Conservation (phyloP, 2,888 invertebrate species). For the Brachynemurus nebulosus region DNA sequence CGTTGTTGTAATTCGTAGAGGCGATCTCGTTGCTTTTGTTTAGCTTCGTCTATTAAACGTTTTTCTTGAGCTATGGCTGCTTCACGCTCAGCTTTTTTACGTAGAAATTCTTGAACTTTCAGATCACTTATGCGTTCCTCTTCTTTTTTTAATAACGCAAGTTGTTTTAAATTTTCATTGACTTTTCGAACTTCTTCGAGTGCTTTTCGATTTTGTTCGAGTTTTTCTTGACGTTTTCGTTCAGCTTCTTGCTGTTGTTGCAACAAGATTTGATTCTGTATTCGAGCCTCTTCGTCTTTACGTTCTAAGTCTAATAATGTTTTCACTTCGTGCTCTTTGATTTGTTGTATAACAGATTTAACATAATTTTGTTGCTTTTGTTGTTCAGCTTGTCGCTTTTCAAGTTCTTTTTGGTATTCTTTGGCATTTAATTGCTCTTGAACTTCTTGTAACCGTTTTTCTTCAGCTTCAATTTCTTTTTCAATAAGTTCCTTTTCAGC, state of each 20-base stretch:
- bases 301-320: constrained; percentile 45
- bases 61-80: constrained; percentile 38
- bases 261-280: constrained; percentile 45
- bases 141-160: constrained; percentile 46
- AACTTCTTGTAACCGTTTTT: constrained; percentile 45
- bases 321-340: constrained; percentile 37
- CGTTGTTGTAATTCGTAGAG: constrained; percentile 37
- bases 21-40: constrained; percentile 44
- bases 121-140: constrained; percentile 50
- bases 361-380: constrained; percentile 14
- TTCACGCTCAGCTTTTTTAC: constrained; percentile 45
- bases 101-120: constrained; percentile 49
- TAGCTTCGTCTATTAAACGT: constrained; percentile 38
- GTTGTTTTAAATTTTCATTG: constrained; percentile 45
- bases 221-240: constrained; percentile 40
- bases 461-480: constrained; percentile 41
- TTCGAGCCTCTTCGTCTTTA: constrained; percentile 51
- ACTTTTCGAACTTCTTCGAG: constrained; percentile 45
- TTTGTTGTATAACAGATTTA: constrained; percentile 31
- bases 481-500: constrained; percentile 36
- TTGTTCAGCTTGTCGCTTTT: constrained; percentile 31
- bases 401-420: constrained; percentile 40
- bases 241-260: constrained; percentile 51
- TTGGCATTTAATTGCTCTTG: constrained; percentile 54
- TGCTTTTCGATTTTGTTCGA: constrained; percentile 36